These are phyloP conservation scores for Steinernema hermaphroditum DNA, from an alignment of 2,888 invertebrate species.

Conservation along the genomic window DNA sequence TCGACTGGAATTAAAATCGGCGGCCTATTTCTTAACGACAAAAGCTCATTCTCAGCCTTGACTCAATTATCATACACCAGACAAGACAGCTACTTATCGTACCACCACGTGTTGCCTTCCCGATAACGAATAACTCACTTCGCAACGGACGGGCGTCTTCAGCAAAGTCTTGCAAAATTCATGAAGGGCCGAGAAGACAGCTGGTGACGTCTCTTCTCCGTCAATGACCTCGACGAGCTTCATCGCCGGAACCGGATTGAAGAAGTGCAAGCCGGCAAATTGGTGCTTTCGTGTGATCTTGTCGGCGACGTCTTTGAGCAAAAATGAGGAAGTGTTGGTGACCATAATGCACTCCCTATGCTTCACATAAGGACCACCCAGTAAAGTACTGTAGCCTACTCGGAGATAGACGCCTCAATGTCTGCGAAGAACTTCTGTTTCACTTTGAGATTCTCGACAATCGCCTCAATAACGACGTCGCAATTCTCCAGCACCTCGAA, in stretches of 20 bases:
- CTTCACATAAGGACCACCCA: too few relatives aligned
- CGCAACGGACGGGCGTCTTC: constrained; percentile 83
- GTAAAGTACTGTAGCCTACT: constrained; percentile 54
- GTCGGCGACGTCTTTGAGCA: constrained; percentile 79
- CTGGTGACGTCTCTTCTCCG: constrained; percentile 77
- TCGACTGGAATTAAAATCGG: too few relatives aligned
- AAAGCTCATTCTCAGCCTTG: too few relatives aligned
- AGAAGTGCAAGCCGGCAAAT: constrained; percentile 86
- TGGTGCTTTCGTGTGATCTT: constrained; percentile 73
- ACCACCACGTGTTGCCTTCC: not conserved
- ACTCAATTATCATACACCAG: too few relatives aligned
- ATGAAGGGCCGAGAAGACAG: constrained; percentile 76
- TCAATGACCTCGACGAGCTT: constrained; percentile 81
- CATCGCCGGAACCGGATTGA: constrained; percentile 89
- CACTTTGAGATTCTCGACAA: constrained; percentile 79
- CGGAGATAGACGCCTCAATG: constrained; percentile 73
- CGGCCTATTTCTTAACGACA: too few relatives aligned
- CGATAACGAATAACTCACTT: constrained; percentile 67
- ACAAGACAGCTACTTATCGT: too few relatives aligned
- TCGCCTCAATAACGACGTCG: constrained; percentile 82
- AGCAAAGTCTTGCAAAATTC: constrained; percentile 81
- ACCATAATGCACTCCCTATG: constrained; percentile 79
- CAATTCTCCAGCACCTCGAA: constrained; percentile 70
- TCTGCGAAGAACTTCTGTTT: constrained; percentile 78
- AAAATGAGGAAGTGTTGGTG: constrained; percentile 85